Base-by-base conservation (phyloP, 2,797 vertebrate species). In the Naso thynnoides region DNA sequence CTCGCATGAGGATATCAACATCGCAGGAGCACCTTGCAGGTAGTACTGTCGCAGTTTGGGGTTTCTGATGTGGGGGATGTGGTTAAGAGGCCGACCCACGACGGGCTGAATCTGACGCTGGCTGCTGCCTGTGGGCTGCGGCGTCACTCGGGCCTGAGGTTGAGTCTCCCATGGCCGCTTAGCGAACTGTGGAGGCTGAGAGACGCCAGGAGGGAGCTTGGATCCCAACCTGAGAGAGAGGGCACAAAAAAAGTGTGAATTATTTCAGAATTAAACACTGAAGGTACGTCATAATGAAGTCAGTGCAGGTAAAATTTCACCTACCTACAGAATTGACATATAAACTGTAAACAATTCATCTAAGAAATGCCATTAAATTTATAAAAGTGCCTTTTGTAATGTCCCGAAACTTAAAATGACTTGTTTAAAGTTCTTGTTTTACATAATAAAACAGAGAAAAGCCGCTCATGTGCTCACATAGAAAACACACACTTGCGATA, bases 21-120 rank as follows among this genome's bases (percentile, higher is more conserved):
- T n/a, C 5, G 31, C 45, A 36, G 38, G n/a, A 41, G 70, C 78
- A 95, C 95, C 95, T 91, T 92, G 92, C 11, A 95, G 88, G 84
- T 95, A 95, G 87, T 95, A 95, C 84, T 94, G 93, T 26, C 95
- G 90, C 66, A 95, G 91, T 77, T 90, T 93, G 45, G 95, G 94
- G 89, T 95, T 95, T 71, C 95, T 90, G 75, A 95, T 95, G 87
- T 92, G 89, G 18, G 92, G 94, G 73, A 92, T 82, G 64, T 94
- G 94, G 85, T 90, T 82, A 13, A 90, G 90, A 27, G 90, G 90
- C 1, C 88, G 88, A 29, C 81, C 86, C 44, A 52, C 45, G 0
- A 48, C 4, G 11, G 83, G 59, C 9, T 84, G 78, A 50, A 71
- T 72, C 27, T 82, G 86, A 31, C 16, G 58, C 66, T 79, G 70